Percentiles rank a stretch among this genome's conserved stretches.
Evolutionary conservation across 1,140 invertebrate genomes (phyloP).

Genomic region (Physella acuta): DNA sequence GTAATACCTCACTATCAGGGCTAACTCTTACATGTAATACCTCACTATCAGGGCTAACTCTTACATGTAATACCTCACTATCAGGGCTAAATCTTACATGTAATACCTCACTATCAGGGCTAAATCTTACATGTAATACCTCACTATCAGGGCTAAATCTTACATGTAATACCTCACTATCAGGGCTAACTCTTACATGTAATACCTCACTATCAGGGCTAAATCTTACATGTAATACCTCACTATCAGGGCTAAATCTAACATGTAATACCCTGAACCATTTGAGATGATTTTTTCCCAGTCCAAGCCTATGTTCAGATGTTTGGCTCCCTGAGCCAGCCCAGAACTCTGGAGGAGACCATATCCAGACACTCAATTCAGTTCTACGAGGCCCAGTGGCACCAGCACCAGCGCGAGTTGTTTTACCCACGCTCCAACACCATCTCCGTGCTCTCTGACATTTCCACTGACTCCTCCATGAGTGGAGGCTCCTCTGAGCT

Average conservation of each 20-base stretch:
- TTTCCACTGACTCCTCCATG: slow-evolving; percentile 43
- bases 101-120: too few relatives aligned
- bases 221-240: neutral
- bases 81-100: too few relatives aligned
- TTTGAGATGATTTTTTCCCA: slow-evolving; percentile 62
- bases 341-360: slow-evolving; percentile 68
- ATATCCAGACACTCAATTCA: slow-evolving; percentile 80
- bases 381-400: slow-evolving; percentile 69
- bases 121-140: too few relatives aligned
- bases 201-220: neutral
- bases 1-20: too few relatives aligned
- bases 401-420: slow-evolving; percentile 69
- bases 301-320: slow-evolving; percentile 96
- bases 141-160: too few relatives aligned
- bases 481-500: slow-evolving; percentile 29
- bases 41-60: too few relatives aligned
- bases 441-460: slow-evolving; percentile 53
- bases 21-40: too few relatives aligned
- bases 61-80: too few relatives aligned
- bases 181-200: neutral
- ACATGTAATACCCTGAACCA: neutral
- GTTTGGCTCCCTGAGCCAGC: slow-evolving; percentile 84
- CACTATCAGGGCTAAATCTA: neutral
- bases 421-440: slow-evolving; percentile 57
- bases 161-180: too few relatives aligned